phyloP scores from a whole-genome alignment of 2,888 invertebrate genomes.

The Pyrrhosoma nymphula region DNA sequence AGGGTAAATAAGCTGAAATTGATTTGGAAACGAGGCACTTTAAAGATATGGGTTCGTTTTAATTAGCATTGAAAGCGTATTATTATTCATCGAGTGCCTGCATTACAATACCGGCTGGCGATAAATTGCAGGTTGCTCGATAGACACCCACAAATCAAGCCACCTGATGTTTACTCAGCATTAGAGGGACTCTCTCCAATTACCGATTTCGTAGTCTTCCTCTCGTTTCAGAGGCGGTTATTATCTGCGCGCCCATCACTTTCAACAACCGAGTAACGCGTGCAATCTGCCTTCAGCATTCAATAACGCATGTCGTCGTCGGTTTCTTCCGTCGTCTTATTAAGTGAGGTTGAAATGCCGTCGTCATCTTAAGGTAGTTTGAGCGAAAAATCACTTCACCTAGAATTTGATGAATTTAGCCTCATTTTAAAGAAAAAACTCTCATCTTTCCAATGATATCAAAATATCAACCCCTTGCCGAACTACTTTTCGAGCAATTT shows the following conservation, averaged over 20 bases:
- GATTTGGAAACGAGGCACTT: background rate
- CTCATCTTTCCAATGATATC: too few species aligned
- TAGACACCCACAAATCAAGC: background rate
- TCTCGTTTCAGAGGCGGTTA: background rate
- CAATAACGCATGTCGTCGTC: too few species aligned
- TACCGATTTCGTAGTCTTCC: background rate
- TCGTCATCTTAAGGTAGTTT: too few species aligned
- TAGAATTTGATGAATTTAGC: too few species aligned
- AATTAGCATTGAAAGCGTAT: slow-evolving; percentile 39
- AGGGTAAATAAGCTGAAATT: background rate
- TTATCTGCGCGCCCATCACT: background rate
- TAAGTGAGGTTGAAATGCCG: too few species aligned
- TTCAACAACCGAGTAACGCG: too few species aligned
- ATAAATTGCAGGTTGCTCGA: background rate
- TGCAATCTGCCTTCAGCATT: too few species aligned
- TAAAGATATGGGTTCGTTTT: background rate
- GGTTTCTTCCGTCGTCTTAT: too few species aligned
- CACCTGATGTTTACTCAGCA: background rate
- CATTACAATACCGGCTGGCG: background rate
- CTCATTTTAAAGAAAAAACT: too few species aligned
- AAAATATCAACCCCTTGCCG: too few species aligned
- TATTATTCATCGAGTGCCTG: background rate
- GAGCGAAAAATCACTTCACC: too few species aligned
- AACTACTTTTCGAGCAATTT: too few species aligned
- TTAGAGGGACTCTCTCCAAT: background rate